phyloP scores from a whole-genome alignment of 2,797 vertebrate genomes.

The Platyrinchus mystaceus region DNA sequence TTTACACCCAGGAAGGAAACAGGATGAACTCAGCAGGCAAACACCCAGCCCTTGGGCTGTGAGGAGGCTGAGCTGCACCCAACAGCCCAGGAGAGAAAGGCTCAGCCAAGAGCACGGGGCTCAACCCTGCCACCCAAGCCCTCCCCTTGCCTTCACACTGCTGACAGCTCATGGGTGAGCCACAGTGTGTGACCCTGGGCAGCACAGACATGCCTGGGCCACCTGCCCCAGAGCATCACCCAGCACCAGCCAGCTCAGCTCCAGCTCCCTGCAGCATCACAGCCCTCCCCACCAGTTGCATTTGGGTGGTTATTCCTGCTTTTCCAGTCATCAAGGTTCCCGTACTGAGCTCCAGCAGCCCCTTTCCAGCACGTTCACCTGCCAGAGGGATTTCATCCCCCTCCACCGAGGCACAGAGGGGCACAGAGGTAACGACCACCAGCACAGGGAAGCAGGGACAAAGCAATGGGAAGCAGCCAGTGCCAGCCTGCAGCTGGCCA shows the following conservation, averaged over 20 bases:
- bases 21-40: not conserved
- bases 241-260: not conserved
- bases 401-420: not conserved
- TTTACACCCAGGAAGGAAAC: not conserved
- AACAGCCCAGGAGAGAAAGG: not conserved
- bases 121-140: not conserved
- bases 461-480: not conserved
- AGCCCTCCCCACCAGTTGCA: not conserved
- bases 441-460: not conserved
- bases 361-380: not conserved
- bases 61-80: not conserved
- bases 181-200: rapidly evolving
- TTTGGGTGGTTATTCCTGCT: constrained; percentile 46
- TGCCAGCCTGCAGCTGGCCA: not conserved
- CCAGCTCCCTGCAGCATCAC: not conserved
- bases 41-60: not conserved
- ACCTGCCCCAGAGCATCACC: not conserved
- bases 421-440: not conserved
- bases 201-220: not conserved
- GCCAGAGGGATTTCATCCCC: not conserved
- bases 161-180: not conserved
- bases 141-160: not conserved
- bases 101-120: rapidly evolving
- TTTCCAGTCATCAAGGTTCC: constrained; percentile 6
- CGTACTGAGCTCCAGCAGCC: rapidly evolving